Evolutionary conservation across 2,888 invertebrate species (phyloP).

Genomic region (Andrena hattorfiana): DNA sequence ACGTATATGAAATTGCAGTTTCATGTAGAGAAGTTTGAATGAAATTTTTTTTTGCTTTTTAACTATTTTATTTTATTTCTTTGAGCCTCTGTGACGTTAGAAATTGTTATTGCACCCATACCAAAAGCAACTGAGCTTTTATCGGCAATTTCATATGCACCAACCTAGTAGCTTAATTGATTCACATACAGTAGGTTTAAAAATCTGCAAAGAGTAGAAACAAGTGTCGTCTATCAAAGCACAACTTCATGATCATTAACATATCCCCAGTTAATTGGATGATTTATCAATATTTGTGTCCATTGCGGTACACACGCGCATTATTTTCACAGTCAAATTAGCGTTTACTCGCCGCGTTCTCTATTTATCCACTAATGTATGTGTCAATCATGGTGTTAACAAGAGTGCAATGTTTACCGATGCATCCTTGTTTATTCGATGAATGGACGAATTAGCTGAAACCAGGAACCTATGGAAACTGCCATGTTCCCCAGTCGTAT

Average conservation of each 20-base stretch:
- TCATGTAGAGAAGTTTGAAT: too few species aligned
- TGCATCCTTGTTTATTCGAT: neutral
- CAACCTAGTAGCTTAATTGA: too few species aligned
- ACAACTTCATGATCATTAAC: neutral
- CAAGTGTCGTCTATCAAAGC: neutral
- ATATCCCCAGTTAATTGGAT: neutral
- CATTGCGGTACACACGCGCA: neutral
- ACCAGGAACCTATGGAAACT: neutral
- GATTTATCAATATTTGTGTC: neutral
- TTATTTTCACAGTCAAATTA: constrained; percentile 19
- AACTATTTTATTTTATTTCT: too few species aligned
- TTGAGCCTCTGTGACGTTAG: too few species aligned
- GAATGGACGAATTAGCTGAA: neutral
- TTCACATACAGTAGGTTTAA: neutral
- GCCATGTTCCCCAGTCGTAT: neutral
- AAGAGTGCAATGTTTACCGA: neutral
- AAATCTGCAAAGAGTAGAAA: neutral
- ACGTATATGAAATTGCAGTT: too few species aligned
- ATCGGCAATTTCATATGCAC: too few species aligned
- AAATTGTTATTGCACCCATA: too few species aligned
- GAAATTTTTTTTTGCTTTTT: too few species aligned
- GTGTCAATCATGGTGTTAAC: neutral
- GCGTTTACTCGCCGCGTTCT: neutral
- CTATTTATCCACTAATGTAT: neutral
- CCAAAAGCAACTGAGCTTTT: too few species aligned